These are phyloP conservation scores for Sebastes diploproa DNA, from an alignment of 2,797 vertebrate species.

Conservation along the genomic window DNA sequence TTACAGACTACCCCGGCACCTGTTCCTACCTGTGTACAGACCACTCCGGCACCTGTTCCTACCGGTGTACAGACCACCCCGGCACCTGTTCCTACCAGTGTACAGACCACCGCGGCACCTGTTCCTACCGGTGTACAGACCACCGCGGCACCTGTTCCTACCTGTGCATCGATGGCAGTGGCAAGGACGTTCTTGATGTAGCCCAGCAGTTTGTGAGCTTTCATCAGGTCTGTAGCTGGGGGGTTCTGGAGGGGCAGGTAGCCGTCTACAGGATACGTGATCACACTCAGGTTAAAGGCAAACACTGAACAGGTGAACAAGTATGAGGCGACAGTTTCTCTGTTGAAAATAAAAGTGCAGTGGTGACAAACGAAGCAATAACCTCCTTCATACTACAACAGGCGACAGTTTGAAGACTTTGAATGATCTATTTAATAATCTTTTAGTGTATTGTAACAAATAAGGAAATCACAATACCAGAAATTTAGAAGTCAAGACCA, in stretches of 20 bases:
- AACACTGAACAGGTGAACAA: neutral
- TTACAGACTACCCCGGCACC: neutral
- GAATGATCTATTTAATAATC: no score
- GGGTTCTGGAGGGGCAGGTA: slow-evolving; percentile 93
- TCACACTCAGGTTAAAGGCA: slow-evolving; percentile 77
- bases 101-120: no score
- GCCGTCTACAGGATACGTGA: slow-evolving; percentile 92
- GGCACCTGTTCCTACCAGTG: slow-evolving; percentile 74
- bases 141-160: slow-evolving; percentile 39
- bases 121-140: no score
- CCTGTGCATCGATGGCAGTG: slow-evolving; percentile 86
- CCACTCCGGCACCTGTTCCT: fast-evolving
- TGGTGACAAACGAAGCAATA: neutral
- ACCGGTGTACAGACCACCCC: neutral
- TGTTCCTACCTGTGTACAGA: neutral
- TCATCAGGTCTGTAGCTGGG: slow-evolving; percentile 86
- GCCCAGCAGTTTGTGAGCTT: slow-evolving; percentile 89
- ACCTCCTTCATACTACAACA: neutral
- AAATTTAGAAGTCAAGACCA: no score
- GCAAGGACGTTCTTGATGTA: slow-evolving; percentile 90
- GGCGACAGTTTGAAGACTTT: neutral
- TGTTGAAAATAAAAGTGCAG: neutral
- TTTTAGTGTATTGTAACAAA: no score
- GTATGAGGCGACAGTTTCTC: neutral
- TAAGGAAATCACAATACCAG: no score